Conservation (phyloP, 2,797 vertebrate species). For the Lacerta viridis region DNA sequence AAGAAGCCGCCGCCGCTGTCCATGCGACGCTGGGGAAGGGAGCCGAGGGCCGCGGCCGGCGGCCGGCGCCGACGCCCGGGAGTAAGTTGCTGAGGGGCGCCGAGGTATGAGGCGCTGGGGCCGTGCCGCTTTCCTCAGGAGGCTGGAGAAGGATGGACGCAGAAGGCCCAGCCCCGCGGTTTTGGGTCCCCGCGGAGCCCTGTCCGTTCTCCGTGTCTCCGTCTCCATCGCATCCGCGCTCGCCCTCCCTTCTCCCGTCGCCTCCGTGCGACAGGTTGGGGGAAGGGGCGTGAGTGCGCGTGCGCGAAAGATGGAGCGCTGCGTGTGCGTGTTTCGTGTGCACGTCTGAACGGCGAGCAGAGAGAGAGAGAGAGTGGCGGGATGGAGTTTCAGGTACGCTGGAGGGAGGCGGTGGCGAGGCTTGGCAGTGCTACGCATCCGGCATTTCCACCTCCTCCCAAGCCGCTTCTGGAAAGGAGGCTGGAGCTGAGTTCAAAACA, state of each 20-base stretch:
- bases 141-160: neutral
- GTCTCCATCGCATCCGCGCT: neutral
- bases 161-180: slow-evolving; percentile 36
- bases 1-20: slow-evolving; percentile 29
- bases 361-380: neutral
- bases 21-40: slow-evolving; percentile 18
- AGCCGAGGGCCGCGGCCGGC: slow-evolving; percentile 43
- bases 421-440: no score
- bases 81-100: slow-evolving; percentile 58
- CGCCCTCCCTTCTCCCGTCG: neutral
- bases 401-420: no score
- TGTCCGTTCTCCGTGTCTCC: no score
- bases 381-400: no score
- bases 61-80: slow-evolving; percentile 45
- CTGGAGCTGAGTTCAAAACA: neutral
- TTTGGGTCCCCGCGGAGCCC: slow-evolving; percentile 27
- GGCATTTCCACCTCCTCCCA: no score
- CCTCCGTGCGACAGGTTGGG: neutral
- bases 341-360: neutral
- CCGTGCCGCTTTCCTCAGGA: neutral
- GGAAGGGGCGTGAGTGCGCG: neutral
- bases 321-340: neutral
- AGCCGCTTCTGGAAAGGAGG: neutral
- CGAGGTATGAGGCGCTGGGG: neutral
- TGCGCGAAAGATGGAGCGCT: neutral